phyloP scores from a whole-genome alignment of 2,888 invertebrate species.

The Hemicrepidius hirtus region DNA sequence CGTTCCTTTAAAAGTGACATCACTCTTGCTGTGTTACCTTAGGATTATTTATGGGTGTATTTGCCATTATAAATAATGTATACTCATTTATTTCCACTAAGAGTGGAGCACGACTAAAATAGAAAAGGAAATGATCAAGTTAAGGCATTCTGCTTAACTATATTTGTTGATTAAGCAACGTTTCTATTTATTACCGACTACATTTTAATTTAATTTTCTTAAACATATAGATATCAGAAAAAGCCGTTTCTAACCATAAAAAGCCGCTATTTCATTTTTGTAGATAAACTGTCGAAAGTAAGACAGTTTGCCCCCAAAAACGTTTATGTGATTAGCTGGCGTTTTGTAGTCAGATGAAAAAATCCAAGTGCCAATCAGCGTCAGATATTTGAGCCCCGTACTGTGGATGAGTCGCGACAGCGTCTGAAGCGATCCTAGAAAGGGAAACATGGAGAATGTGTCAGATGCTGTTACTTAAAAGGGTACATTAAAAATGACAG shows the following conservation, averaged over 20 bases:
- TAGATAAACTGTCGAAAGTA: conserved; percentile 12
- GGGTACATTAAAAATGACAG: conserved; percentile 68
- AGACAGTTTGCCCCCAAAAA: conserved; percentile 13
- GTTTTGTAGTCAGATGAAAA: conserved; percentile 57
- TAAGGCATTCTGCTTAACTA: conserved; percentile 36
- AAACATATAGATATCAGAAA: conserved; percentile 21
- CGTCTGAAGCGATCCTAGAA: conserved; percentile 67
- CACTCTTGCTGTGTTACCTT: conserved; percentile 53
- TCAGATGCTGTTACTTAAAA: conserved; percentile 69
- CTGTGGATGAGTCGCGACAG: conserved; percentile 70
- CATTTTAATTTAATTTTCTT: conserved; percentile 14
- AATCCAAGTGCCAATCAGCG: conserved; percentile 68
- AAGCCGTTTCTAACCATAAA: conserved; percentile 25
- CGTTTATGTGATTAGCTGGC: conserved; percentile 53
- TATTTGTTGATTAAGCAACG: conserved; percentile 36
- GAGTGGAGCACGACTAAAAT: conserved; percentile 48
- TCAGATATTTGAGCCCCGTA: conserved; percentile 68
- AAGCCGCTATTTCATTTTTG: conserved; percentile 1
- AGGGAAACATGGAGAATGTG: conserved; percentile 69
- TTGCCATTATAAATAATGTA: conserved; percentile 58
- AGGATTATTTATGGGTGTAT: conserved; percentile 57
- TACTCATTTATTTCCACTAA: conserved; percentile 52
- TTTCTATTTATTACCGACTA: not conserved
- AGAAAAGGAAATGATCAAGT: conserved; percentile 49
- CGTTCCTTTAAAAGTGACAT: conserved; percentile 49